These are phyloP conservation scores for Malachius bipustulatus DNA, from an alignment of 2,888 invertebrate genomes.

Conservation along the genomic window DNA sequence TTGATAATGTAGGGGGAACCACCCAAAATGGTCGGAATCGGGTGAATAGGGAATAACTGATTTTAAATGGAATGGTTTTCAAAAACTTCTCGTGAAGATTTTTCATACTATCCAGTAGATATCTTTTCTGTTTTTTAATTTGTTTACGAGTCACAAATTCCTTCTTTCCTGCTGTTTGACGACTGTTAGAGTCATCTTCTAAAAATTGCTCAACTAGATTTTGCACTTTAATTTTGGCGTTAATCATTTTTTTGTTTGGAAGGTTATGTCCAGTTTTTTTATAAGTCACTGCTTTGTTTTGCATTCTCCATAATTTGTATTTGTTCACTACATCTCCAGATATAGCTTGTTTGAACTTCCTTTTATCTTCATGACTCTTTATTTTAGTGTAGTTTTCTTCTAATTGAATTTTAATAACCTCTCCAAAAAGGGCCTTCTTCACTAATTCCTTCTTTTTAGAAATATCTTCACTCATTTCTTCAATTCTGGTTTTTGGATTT, in stretches of 20 bases:
- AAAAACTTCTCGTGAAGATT: slow-evolving; percentile 4
- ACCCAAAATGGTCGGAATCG: slow-evolving; percentile 8
- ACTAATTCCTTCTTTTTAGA: not conserved
- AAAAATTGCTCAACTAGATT: not conserved
- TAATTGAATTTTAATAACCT: slow-evolving; percentile 1
- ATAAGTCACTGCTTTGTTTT: not conserved
- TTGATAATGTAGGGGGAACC: slow-evolving; percentile 6
- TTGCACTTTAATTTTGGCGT: not conserved
- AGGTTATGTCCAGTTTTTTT: slow-evolving; percentile 1
- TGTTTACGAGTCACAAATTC: slow-evolving; percentile 4
- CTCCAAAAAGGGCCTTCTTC: slow-evolving; percentile 4
- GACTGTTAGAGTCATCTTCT: not conserved
- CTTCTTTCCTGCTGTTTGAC: slow-evolving; percentile 2
- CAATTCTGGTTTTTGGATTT: slow-evolving; percentile 1
- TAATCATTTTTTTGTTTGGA: not conserved
- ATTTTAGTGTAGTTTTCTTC: not conserved
- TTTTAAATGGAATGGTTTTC: slow-evolving; percentile 5
- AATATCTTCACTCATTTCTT: not conserved
- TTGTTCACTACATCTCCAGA: not conserved
- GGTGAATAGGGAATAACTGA: slow-evolving; percentile 8
- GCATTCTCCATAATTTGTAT: slow-evolving; percentile 4
- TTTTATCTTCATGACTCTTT: slow-evolving; percentile 2
- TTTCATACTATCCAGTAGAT: not conserved
- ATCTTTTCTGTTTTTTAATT: slow-evolving; percentile 4
- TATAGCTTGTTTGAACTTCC: not conserved